A percentile compares a stretch with the other conserved stretches of the same genome.
These are phyloP conservation scores for Papilio glaucus DNA, from an alignment of 1,140 invertebrate genomes.

Conservation along the genomic window DNA sequence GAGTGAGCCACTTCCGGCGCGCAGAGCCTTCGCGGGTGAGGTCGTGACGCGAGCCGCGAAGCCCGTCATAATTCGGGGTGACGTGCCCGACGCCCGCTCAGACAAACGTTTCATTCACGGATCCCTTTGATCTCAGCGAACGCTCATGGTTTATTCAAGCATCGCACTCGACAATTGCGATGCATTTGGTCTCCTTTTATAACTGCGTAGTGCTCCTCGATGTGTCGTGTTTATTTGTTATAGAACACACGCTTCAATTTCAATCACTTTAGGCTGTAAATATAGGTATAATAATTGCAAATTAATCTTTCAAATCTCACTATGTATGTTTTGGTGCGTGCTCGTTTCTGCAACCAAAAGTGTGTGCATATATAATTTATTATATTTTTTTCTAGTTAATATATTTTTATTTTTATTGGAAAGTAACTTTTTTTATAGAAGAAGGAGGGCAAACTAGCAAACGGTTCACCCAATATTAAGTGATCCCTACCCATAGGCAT, in stretches of 20 bases:
- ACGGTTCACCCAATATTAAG: no score
- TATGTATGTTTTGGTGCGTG: no score
- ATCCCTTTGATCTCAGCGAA: slow-evolving; percentile 7
- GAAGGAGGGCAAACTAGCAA: no score
- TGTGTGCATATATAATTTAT: no score
- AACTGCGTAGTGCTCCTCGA: neutral
- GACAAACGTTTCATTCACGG: neutral
- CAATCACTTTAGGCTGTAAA: neutral
- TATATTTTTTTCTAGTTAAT: no score
- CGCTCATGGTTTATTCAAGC: slow-evolving; percentile 1
- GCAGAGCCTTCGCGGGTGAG: neutral
- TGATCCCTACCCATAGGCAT: no score
- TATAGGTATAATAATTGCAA: no score
- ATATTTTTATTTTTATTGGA: no score
- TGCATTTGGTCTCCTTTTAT: neutral
- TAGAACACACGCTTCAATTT: neutral
- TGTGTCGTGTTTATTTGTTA: neutral
- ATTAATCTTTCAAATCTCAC: no score
- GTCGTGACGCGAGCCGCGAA: neutral
- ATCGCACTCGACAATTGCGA: neutral
- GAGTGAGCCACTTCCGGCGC: neutral
- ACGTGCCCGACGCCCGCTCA: neutral
- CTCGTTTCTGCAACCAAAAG: no score
- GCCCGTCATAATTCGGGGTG: slow-evolving; percentile 8
- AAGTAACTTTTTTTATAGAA: no score